Percentiles rank a stretch among this genome's conserved stretches.
Conservation (phyloP, 2,797 vertebrate genomes). For the Coranthus polyacanthus region DNA sequence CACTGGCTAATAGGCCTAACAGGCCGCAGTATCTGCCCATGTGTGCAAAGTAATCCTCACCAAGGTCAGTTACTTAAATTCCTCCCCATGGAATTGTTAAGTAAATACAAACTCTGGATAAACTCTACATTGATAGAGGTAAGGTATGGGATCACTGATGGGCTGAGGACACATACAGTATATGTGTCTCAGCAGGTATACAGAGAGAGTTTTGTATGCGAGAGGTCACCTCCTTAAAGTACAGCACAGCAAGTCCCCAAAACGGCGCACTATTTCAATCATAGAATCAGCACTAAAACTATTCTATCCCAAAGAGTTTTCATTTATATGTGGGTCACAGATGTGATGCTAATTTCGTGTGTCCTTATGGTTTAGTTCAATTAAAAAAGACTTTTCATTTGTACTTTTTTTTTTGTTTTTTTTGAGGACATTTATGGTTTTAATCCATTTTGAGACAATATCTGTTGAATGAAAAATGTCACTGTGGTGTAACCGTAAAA, state of each 20-base stretch:
- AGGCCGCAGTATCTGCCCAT: constrained; percentile 72
- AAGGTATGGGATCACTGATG: constrained; percentile 49
- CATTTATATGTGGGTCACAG: too few species aligned
- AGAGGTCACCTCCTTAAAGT: constrained; percentile 37
- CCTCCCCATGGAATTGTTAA: constrained; percentile 66
- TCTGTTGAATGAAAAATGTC: too few species aligned
- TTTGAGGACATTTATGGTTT: too few species aligned
- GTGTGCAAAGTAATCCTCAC: constrained; percentile 77
- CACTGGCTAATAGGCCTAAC: constrained; percentile 60
- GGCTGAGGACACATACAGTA: constrained; percentile 37
- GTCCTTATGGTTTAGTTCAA: too few species aligned
- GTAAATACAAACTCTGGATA: constrained; percentile 77
- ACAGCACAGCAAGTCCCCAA: constrained; percentile 1
- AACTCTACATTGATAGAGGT: constrained; percentile 71
- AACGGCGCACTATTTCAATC: not conserved
- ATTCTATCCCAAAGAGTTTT: not conserved
- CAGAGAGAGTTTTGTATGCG: constrained; percentile 56
- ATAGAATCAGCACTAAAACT: too few species aligned
- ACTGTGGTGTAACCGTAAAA: too few species aligned
- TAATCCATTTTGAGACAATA: too few species aligned
- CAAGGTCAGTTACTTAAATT: constrained; percentile 78
- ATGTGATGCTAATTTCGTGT: too few species aligned
- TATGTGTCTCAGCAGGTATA: constrained; percentile 26
- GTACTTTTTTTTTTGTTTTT: too few species aligned
- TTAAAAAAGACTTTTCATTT: too few species aligned